phyloP scores from a whole-genome alignment of 2,888 invertebrate genomes.

The Noctua comes region DNA sequence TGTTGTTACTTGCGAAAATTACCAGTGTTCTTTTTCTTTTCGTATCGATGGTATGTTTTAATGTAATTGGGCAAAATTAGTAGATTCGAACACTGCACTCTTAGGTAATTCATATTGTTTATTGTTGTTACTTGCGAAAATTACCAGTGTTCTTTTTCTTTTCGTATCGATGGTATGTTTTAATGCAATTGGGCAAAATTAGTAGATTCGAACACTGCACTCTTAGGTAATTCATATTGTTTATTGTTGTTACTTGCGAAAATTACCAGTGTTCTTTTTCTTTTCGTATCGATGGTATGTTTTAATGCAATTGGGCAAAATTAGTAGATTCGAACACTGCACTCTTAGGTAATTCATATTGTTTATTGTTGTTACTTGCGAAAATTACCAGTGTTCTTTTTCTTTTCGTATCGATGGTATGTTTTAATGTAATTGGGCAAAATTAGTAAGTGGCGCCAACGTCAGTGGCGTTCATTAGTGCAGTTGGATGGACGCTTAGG shows the following conservation, averaged over 20 bases:
- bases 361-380: background rate
- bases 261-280: background rate
- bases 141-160: background rate
- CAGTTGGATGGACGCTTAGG: too few relatives aligned
- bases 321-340: slow-evolving; percentile 96
- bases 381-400: background rate
- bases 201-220: slow-evolving; percentile 95
- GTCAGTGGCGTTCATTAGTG: background rate
- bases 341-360: slow-evolving; percentile 90
- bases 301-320: background rate
- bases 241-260: background rate
- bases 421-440: background rate
- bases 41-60: background rate
- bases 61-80: too few relatives aligned
- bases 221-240: slow-evolving; percentile 90
- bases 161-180: background rate
- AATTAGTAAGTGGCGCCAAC: background rate
- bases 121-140: background rate
- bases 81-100: slow-evolving; percentile 95
- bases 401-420: background rate
- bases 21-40: background rate
- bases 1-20: background rate
- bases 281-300: background rate
- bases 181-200: too few relatives aligned
- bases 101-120: slow-evolving; percentile 88